phyloP scores from a whole-genome alignment of 2,113 vertebrate genomes.

The Oncorhynchus masou region DNA sequence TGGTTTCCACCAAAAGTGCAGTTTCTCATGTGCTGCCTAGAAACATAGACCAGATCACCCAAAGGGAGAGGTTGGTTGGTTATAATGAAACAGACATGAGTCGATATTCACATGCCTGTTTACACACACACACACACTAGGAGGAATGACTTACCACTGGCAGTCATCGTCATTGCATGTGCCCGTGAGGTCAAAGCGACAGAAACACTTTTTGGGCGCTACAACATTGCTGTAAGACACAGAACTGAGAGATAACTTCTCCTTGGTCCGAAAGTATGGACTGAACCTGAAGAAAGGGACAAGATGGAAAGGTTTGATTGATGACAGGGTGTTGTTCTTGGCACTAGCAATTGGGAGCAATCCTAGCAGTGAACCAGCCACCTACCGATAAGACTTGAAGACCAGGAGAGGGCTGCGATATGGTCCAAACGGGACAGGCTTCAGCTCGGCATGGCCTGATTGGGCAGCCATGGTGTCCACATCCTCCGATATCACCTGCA shows the following conservation, averaged over 20 bases:
- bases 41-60: conserved; percentile 28
- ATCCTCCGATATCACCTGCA: conserved; percentile 80
- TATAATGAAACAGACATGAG: not conserved
- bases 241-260: conserved; percentile 90
- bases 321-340: not conserved
- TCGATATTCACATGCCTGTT: too few species aligned
- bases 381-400: conserved; percentile 94
- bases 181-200: conserved; percentile 93
- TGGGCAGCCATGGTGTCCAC: conserved; percentile 71
- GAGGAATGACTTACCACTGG: conserved; percentile 78
- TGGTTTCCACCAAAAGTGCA: conserved; percentile 85
- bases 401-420: conserved; percentile 92
- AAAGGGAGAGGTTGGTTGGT: not conserved
- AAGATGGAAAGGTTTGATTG: not conserved
- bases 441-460: conserved; percentile 69
- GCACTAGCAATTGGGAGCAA: not conserved
- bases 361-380: not conserved
- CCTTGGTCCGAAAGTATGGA: conserved; percentile 95
- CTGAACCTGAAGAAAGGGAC: conserved; percentile 81
- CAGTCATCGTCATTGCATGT: conserved; percentile 96
- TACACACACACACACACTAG: not conserved
- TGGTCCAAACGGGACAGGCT: conserved; percentile 78
- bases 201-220: conserved; percentile 87
- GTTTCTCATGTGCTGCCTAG: conserved; percentile 97
- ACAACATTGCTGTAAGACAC: conserved; percentile 87